A percentile compares a stretch with the other conserved stretches of the same genome.
Evolutionary conservation across 2,888 invertebrate species (phyloP).

Genomic region (Brenthis hecate): DNA sequence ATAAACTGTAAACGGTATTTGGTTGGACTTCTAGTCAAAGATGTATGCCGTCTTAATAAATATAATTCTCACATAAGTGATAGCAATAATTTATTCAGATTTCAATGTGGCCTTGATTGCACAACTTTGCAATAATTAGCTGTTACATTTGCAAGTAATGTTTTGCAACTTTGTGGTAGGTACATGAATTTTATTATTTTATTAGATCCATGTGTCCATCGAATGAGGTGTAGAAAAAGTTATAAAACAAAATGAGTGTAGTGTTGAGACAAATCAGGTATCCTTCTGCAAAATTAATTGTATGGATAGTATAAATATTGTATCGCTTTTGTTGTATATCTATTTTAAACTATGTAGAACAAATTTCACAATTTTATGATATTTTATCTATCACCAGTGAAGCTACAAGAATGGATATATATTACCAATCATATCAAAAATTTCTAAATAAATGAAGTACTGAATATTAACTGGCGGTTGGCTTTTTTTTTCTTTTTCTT

Average conservation of each 20-base stretch:
- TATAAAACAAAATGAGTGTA: too few relatives aligned
- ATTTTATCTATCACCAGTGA: neutral
- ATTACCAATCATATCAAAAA: constrained; percentile 2
- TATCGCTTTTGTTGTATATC: constrained; percentile 1
- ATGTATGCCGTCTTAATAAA: constrained; percentile 31
- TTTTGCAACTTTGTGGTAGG: constrained; percentile 1
- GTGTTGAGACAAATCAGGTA: neutral
- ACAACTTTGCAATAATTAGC: constrained; percentile 49
- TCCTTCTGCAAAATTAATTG: neutral
- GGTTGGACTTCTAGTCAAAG: constrained; percentile 47
- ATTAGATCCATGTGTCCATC: neutral
- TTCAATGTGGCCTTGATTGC: constrained; percentile 55
- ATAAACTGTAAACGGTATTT: constrained; percentile 15
- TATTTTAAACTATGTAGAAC: neutral
- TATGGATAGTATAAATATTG: neutral
- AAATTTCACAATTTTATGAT: neutral
- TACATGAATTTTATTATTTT: neutral
- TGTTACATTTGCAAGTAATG: constrained; percentile 15
- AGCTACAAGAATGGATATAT: neutral
- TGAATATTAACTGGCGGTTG: neutral
- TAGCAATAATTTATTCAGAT: constrained; percentile 53
- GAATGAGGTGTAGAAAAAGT: too few relatives aligned
- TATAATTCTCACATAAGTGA: constrained; percentile 35
- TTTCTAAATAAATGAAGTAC: neutral
- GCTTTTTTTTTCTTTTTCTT: too few relatives aligned